Evolutionary conservation across 2,888 invertebrate genomes (phyloP).

Genomic region (Cataglyphis albicans): DNA sequence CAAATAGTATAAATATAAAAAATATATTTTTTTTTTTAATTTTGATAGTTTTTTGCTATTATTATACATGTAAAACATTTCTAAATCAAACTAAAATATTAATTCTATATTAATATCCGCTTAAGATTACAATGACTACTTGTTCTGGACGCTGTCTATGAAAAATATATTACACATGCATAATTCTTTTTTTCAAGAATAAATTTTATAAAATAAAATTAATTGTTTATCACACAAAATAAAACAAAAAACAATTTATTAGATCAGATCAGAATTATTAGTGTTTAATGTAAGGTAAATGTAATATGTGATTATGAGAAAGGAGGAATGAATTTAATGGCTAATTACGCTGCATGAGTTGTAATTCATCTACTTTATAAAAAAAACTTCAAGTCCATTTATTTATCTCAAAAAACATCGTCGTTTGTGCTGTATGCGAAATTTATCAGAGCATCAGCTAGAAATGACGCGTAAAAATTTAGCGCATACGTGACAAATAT

Average conservation of each 20-base stretch:
- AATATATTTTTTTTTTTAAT: no score
- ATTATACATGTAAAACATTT: no score
- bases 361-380: neutral
- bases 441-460: neutral
- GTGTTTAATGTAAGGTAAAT: neutral
- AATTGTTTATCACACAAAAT: neutral
- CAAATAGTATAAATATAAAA: no score
- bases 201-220: neutral
- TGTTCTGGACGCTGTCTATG: neutral
- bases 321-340: neutral
- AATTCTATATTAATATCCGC: neutral
- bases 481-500: neutral
- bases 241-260: neutral
- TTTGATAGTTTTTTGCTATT: no score
- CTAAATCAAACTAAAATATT: neutral
- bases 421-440: neutral
- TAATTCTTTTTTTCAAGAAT: neutral
- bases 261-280: neutral
- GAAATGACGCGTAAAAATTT: neutral
- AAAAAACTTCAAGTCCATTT: neutral
- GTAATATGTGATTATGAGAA: neutral
- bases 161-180: neutral
- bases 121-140: neutral
- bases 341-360: neutral
- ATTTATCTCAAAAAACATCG: neutral